Evolutionary conservation across 2,113 vertebrate genomes (phyloP).

Genomic region (Ovis aries): ARS-UI_Ramb_v3.0 NC_056076.1:8243001-8243500

Average conservation of each 20-base stretch:
- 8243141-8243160: not conserved
- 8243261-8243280: not conserved
- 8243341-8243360: not conserved
- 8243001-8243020: not conserved
- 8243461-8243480: not conserved
- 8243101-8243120: not conserved
- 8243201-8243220: not conserved
- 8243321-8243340: not conserved
- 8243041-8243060: not conserved
- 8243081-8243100: not conserved
- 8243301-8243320: not conserved
- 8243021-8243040: not conserved
- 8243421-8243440: not conserved
- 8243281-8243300: not conserved
- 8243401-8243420: not conserved
- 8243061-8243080: not conserved
- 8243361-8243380: not conserved
- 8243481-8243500: not conserved
- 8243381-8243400: fast-evolving
- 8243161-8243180: not conserved
- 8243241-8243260: not conserved
- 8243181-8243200: not conserved
- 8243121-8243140: not conserved
- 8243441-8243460: not conserved
- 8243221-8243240: not conserved